A percentile compares a stretch with the other conserved stretches of the same genome.
These are phyloP conservation scores for Umimayanthus chanpuru DNA, from an alignment of 92 coral and sea anemone species.

Conservation along the genomic window DNA sequence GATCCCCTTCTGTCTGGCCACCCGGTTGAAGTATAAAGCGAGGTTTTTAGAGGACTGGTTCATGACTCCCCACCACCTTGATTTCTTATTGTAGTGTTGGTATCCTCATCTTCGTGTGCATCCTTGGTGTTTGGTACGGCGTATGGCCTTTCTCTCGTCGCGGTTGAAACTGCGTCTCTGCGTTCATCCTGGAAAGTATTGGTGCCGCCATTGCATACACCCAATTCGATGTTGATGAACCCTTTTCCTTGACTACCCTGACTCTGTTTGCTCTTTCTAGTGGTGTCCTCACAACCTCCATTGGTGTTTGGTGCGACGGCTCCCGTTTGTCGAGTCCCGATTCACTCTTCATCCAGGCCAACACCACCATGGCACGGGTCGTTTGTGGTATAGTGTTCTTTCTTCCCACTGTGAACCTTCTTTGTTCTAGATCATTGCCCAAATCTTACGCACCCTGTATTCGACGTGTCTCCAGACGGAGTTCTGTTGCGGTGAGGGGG, in stretches of 20 bases:
- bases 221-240: neutral
- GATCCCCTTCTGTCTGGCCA: too few species aligned
- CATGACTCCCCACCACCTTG: too few species aligned
- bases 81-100: slow-evolving; percentile 32
- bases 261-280: slow-evolving; percentile 16
- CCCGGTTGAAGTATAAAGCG: too few species aligned
- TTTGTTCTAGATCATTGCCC: neutral
- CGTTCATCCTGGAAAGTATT: neutral
- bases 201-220: neutral
- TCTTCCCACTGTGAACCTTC: neutral
- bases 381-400: neutral
- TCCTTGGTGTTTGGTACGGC: slow-evolving; percentile 25
- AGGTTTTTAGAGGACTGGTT: neutral
- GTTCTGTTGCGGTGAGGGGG: neutral
- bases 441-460: neutral
- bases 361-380: neutral
- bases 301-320: neutral
- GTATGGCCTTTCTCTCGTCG: neutral
- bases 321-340: neutral
- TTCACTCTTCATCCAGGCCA: neutral
- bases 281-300: neutral
- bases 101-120: slow-evolving; percentile 6
- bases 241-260: neutral
- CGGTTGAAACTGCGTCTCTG: slow-evolving; percentile 12
- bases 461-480: neutral